Evolutionary conservation across 2,888 invertebrate genomes (phyloP), one percentile per base, ranked within the genome.

Genomic region (Rapana venosa): DNA sequence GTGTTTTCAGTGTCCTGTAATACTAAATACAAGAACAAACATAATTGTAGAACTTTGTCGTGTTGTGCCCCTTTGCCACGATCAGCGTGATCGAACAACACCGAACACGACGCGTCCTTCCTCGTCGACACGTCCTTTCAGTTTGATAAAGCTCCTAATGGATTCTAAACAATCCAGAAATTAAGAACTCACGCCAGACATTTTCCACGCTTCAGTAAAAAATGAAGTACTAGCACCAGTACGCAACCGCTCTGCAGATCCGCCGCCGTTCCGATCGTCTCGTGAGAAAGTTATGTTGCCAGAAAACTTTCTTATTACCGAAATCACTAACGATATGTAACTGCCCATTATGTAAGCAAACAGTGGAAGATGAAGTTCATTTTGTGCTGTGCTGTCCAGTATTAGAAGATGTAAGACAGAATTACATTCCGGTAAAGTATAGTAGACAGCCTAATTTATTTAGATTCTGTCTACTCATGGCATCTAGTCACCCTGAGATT

Each of bases 41-140:
- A 47, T 5, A 8, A 47, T n/a, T 8, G 47, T 47, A 47, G 22
- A 61, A 61, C 61, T n/a, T n/a, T 32, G 32, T 79, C 35, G 77
- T 35, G 30, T 79, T 35, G 86, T 86, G 86, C 86, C 86, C 86
- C 66, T 66, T 86, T 86, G 66, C 66, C 66, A 66, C 66, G 61
- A 61, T 66, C 66, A 30, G 66, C 86, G 86, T 66, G 86, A 66
- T 85, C 61, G 86, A 86, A 66, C 61, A 61, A 61, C 66, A 66
- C 86, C 86, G 86, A 66, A 86, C 86, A 86, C 85, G 85, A 85
- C 86, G 86, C 86, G 86, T 35, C 61, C 86, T 30, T 47, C 81
- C 81, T 22, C 81, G 81, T 83, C 22, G 30, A 81, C 36, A 81
- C 81, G 81, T 36, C 4, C 47, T 26, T 2, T 83, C 26, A 26